phyloP scores from a whole-genome alignment of 2,113 vertebrate genomes.

The Chaenocephalus aceratus region DNA sequence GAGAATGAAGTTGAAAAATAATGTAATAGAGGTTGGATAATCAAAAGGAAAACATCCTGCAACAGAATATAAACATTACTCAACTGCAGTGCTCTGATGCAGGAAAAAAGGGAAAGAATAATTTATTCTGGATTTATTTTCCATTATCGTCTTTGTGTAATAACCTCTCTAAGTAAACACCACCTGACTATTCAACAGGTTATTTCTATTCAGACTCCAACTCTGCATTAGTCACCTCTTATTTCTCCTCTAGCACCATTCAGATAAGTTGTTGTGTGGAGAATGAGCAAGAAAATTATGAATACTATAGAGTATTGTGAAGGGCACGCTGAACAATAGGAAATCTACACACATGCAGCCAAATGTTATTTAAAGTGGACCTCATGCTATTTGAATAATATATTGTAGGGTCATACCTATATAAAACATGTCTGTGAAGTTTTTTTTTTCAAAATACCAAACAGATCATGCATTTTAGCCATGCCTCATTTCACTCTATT shows the following conservation, averaged over 20 bases:
- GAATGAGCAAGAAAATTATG: conserved; percentile 9
- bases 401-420: too few species aligned
- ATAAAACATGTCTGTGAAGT: too few species aligned
- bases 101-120: neutral
- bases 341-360: neutral
- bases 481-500: too few species aligned
- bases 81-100: neutral
- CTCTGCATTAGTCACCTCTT: conserved; percentile 42
- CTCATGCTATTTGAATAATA: too few species aligned
- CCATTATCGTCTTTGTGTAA: conserved; percentile 11
- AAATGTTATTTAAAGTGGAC: too few species aligned
- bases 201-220: conserved; percentile 40
- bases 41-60: neutral
- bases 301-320: neutral
- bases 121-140: conserved; percentile 9
- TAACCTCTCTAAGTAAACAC: conserved; percentile 20
- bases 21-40: neutral
- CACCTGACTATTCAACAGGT: conserved; percentile 35
- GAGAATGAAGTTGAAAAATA: neutral
- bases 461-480: too few species aligned
- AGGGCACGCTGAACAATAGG: conserved; percentile 2
- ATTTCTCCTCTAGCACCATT: conserved; percentile 19
- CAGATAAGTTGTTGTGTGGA: conserved; percentile 18
- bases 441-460: too few species aligned
- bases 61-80: neutral